Evolutionary conservation across 2,797 vertebrate species (phyloP), one percentile per base, ranked within the genome.

Genomic region (Acipenser ruthenus): DNA sequence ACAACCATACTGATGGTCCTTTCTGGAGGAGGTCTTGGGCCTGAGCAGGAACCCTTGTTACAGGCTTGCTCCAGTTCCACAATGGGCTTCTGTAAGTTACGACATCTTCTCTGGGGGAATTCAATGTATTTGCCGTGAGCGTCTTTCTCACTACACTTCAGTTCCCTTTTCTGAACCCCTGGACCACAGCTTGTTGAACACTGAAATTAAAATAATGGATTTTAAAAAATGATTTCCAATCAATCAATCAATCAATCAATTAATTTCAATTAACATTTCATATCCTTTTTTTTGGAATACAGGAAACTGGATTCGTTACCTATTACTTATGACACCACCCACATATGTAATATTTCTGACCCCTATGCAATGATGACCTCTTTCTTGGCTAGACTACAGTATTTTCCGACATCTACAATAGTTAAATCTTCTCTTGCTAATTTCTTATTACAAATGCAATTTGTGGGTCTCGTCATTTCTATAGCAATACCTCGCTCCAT

Each of bases 101-200:
- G 92, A 83, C 97, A 99, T 65, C 95, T 87, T 62, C 94, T 86
- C 62, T 81, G 68, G 0, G 95, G 93, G 69, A 95, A 93, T 49
- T 91, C 89, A 63, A 91, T 61, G 65, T 92, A 78, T 76, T 93
- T 92, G 63, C 91, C 94, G 0, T 79, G 83, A 6, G 78, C 59
- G 69, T 86, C 87, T 74, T 90, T 93, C 84, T 99, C 96, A 0
- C 90, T 87, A 1, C 97, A 99, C 48, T 76, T 89, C 71, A 96
- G 79, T n/a, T 94, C 93, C 72, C 96, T 83, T 72, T 80, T 93
- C 78, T 87, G 90, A 60, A 91, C 63, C 1, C 95, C 94, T 0
- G 78, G 72, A 8, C 94, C 96, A 60, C 97, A 99, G 66, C 93
- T 92, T 60, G 76, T 72, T 1, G 96, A 97, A 79, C 97, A 99